These are phyloP conservation scores for Parapsyche elsis DNA, from an alignment of 1,140 invertebrate species.

Conservation along the genomic window DNA sequence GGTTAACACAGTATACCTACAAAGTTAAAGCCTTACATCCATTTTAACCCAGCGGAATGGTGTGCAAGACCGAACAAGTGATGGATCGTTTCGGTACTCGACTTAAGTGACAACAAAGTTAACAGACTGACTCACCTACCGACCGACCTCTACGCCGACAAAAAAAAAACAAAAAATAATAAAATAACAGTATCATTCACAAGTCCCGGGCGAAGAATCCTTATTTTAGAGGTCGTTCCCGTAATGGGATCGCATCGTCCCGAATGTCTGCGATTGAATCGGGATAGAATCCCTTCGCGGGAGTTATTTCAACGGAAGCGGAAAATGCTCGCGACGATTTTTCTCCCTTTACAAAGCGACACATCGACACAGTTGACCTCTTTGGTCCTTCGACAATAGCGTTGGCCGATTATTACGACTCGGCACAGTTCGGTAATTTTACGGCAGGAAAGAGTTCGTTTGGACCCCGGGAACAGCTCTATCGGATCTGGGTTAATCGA, in stretches of 20 bases:
- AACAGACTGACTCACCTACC: too few relatives aligned
- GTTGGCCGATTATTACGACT: neutral
- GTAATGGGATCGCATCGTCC: conserved; percentile 9
- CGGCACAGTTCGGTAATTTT: neutral
- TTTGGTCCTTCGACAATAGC: neutral
- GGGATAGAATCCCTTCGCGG: neutral
- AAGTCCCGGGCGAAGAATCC: neutral
- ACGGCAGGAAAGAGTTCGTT: neutral
- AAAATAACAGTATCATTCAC: neutral
- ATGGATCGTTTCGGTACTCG: too few relatives aligned
- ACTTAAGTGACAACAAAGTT: too few relatives aligned
- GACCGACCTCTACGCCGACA: too few relatives aligned
- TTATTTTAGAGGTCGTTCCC: neutral
- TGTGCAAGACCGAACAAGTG: too few relatives aligned
- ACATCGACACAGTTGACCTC: neutral
- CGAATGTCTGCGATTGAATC: conserved; percentile 18
- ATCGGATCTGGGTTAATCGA: conserved; percentile 44
- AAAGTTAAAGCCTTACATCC: too few relatives aligned
- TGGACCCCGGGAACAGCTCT: neutral
- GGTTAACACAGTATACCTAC: too few relatives aligned
- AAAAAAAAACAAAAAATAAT: too few relatives aligned
- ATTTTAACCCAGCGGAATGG: too few relatives aligned
- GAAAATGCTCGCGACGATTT: neutral
- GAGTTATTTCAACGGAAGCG: conserved; percentile 3
- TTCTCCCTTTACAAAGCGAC: neutral